Base-by-base conservation (phyloP, 2,797 vertebrate species). In the Lophotriccus pileatus region DNA sequence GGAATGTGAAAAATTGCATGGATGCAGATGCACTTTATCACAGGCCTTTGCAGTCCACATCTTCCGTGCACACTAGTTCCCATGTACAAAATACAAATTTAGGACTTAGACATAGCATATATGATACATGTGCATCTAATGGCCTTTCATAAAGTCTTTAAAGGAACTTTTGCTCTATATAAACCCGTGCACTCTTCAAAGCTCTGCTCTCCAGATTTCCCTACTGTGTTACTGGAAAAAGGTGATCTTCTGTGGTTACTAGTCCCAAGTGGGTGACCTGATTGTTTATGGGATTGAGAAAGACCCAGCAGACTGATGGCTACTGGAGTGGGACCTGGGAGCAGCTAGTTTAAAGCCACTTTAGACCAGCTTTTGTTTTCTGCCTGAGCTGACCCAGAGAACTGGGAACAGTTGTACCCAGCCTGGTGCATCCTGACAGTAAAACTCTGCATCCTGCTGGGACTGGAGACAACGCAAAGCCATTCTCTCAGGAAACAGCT, bases 121-220 rank as follows among this genome's bases (percentile, higher is more conserved):
- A 12, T 10, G 37, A 59, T 58, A 22, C 28, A 13, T 1, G 1
- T 44, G 14, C 52, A 36, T 0, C 0, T 39, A 66, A 55, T 24
- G 36, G 32, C 44, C 34, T 74, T 90, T 50, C 52, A 46, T 23
- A 18, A 36, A 63, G 46, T 16, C 56, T 44, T 46, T 62, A 39
- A 11, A n/a, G 20, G n/a, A 11, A 7, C 24, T 83, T 68, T 9
- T 78, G n/a, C 55, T 90, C n/a, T 24, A 10, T 1, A 2, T 22
- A 62, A 44, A 56, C 9, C 28, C 16, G 12, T 5, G 12, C 2
- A 12, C 18, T n/a, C 87, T 50, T 30, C 36, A 78, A 66, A 83
- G 46, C 58, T 90, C n/a, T 83, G 11, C 63, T 43, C 41, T 64
- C 53, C 49, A 49, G 43, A 15, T 66, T 94, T 69, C 32, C 43